These are phyloP conservation scores for Gallinago stenura DNA, from an alignment of 2,797 vertebrate species.

Conservation along the genomic window DNA sequence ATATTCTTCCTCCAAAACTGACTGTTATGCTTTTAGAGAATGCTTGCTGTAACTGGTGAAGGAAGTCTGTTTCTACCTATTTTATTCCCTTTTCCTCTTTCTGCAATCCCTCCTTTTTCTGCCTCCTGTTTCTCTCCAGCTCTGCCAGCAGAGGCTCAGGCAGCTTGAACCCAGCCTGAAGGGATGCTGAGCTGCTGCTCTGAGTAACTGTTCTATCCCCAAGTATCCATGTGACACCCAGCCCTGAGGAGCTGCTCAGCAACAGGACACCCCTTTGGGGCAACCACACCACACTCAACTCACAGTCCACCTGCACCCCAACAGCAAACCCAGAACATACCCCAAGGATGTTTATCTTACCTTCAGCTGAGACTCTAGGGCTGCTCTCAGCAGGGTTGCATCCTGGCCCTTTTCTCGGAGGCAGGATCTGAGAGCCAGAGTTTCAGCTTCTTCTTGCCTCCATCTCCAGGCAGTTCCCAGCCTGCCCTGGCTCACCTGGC, in stretches of 20 bases:
- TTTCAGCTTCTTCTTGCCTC: not conserved
- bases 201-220: not conserved
- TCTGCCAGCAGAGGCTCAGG: not conserved
- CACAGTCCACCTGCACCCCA: accelerated
- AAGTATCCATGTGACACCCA: no score
- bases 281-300: not conserved
- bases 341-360: not conserved
- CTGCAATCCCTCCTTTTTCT: not conserved
- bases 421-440: not conserved
- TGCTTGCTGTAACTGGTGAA: not conserved
- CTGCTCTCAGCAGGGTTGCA: accelerated
- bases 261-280: not conserved
- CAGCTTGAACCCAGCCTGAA: not conserved
- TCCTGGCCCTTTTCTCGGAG: not conserved
- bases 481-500: not conserved
- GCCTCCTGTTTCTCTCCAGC: not conserved
- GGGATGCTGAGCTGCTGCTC: not conserved
- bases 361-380: not conserved
- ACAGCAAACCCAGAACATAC: accelerated
- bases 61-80: not conserved
- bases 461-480: not conserved
- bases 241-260: not conserved
- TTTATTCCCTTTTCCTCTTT: not conserved
- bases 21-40: accelerated
- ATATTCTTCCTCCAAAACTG: not conserved